A percentile compares a stretch with the other conserved stretches of the same genome.
These are phyloP conservation scores for Probosciger aterrimus DNA, from an alignment of 2,113 vertebrate genomes.

Conservation along the genomic window DNA sequence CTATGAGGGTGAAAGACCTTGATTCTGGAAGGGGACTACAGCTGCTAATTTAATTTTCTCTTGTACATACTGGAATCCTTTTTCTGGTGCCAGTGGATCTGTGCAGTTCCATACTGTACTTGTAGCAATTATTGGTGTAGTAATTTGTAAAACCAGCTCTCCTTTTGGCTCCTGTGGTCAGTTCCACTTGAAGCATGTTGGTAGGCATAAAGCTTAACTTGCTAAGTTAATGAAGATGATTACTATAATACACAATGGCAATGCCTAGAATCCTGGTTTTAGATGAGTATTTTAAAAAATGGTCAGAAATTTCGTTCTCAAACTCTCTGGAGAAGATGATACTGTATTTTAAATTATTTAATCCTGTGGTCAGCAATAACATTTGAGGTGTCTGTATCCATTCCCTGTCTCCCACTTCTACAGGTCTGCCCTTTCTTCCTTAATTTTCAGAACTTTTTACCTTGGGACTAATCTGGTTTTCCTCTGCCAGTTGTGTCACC, in stretches of 20 bases:
- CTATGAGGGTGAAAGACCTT: background rate
- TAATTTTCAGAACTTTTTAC: background rate
- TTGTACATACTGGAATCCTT: background rate
- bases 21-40: background rate
- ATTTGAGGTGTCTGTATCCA: background rate
- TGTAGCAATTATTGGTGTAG: background rate
- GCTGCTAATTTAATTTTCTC: background rate
- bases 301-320: background rate
- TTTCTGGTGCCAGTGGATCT: background rate
- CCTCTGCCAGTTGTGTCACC: background rate
- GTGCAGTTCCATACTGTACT: background rate
- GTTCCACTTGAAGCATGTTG: background rate
- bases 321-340: background rate
- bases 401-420: background rate
- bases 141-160: background rate
- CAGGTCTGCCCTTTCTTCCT: background rate
- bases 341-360: background rate
- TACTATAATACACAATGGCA: background rate
- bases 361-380: background rate
- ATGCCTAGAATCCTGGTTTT: background rate
- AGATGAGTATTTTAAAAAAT: background rate
- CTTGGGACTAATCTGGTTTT: background rate
- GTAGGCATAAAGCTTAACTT: background rate
- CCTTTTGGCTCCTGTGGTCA: background rate
- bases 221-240: background rate